Base-by-base conservation (phyloP, 1,140 invertebrate species). In the Leptinotarsa texana region DNA sequence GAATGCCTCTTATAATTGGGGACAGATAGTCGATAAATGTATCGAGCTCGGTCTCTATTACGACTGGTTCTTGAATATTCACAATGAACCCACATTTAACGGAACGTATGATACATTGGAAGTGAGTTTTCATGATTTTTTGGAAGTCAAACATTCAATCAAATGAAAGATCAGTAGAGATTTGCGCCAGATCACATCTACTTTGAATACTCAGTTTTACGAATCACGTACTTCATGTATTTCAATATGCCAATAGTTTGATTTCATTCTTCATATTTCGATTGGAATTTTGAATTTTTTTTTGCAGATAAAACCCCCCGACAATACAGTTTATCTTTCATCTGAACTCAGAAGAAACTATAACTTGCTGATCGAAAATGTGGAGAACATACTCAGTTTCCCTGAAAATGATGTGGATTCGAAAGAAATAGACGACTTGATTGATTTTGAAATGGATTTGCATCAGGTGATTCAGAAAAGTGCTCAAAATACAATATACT, bases 21-120 rank as follows among this genome's bases (percentile, higher is more conserved):
- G 88, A 63, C 85, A 92, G 66, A 87, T 88, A 4, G 88, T 93
- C 71, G 91, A 90, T 75, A 89, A 87, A 69, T 89, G 92, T 77
- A 85, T 89, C 3, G 85, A 88, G 63, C 83, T 85, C 18, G 94
- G 94, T 21, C 88, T 88, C 15, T 21, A 3, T 57, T 86, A 66
- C 1, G 81, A 86, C 65, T 77, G 84, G 3, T 84, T 84, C 4
- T 71, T 75, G 5, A 80, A 82, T 49, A 81, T 85, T 33, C 13
- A 71, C 11, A 71, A 47, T 27, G 51, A n/a, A 15, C 51, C 51
- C 15, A 57, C 13, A 6, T 18, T 57, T 13, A 18, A 57, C 15
- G 51, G 51, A 18, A 17, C 51, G 0, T 57, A n/a, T 57, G 51
- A 57, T 57, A 57, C 15, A 6, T 57, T 57, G n/a, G 15, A 57